phyloP scores from a whole-genome alignment of 37 sponge, comb jelly and placozoan genomes.

The Mnemiopsis leidyi region DNA sequence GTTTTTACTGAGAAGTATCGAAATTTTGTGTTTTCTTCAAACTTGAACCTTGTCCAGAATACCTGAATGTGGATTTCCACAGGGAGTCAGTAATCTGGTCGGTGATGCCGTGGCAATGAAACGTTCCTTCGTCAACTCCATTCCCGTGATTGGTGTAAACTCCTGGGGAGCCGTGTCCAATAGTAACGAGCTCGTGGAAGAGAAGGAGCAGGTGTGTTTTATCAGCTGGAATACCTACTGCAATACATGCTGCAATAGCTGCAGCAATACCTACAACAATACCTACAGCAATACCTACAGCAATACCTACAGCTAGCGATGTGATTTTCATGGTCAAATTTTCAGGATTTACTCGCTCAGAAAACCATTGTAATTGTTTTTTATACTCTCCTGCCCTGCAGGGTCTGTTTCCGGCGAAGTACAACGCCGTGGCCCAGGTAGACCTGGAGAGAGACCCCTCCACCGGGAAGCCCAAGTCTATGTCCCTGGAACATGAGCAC shows the following conservation, averaged over 20 bases:
- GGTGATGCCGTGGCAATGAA: slow-evolving; percentile 49
- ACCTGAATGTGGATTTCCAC: not conserved
- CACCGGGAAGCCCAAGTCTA: not conserved
- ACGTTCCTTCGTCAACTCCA: not conserved
- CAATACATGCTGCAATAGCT: too few relatives aligned
- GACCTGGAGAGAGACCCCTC: not conserved
- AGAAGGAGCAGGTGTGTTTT: not conserved
- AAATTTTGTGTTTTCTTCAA: too few relatives aligned
- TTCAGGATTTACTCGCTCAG: too few relatives aligned
- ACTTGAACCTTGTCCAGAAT: too few relatives aligned
- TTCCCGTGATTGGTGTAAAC: slow-evolving; percentile 36
- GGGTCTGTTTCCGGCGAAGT: slow-evolving; percentile 33
- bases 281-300: too few relatives aligned
- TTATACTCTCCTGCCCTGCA: not conserved
- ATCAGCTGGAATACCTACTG: too few relatives aligned
- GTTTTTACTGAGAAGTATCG: too few relatives aligned
- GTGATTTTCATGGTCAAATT: too few relatives aligned
- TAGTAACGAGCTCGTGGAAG: not conserved
- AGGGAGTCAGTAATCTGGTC: slow-evolving; percentile 50
- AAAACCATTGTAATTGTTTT: too few relatives aligned
- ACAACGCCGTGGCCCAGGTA: not conserved
- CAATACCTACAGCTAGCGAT: too few relatives aligned
- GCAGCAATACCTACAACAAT: too few relatives aligned
- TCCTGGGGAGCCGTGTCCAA: slow-evolving; percentile 34
- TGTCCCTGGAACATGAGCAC: slow-evolving; percentile 46